Percentiles rank a stretch among this genome's conserved stretches.
Evolutionary conservation across 2,888 invertebrate species (phyloP).

Genomic region (Archaeoteleia sp.): DNA sequence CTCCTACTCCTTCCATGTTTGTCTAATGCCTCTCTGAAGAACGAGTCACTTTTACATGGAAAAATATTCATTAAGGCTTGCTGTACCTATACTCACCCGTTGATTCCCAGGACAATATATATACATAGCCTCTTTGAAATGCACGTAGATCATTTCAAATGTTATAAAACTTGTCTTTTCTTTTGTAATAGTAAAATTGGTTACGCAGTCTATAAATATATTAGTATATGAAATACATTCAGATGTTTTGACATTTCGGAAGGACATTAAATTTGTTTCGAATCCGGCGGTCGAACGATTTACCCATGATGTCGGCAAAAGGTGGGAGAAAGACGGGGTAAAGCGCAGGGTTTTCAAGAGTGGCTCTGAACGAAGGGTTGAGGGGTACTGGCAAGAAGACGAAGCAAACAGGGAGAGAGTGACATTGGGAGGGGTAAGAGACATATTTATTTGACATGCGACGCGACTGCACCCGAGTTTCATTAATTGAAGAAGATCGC

Average conservation of each 20-base stretch:
- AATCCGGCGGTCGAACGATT: too few species aligned
- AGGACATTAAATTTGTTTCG: too few species aligned
- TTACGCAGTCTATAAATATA: too few species aligned
- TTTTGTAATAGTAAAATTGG: too few species aligned
- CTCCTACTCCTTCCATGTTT: conserved; percentile 33
- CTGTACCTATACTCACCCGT: neutral
- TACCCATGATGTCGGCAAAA: neutral
- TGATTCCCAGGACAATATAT: neutral
- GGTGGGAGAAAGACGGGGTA: conserved; percentile 49
- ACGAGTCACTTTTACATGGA: conserved; percentile 42
- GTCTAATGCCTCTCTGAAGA: conserved; percentile 56
- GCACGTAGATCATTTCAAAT: too few species aligned
- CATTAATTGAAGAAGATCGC: conserved; percentile 75
- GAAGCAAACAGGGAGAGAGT: conserved; percentile 53
- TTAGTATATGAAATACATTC: too few species aligned
- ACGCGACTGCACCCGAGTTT: conserved; percentile 75
- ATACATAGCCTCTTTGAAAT: too few species aligned
- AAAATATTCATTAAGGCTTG: conserved; percentile 61
- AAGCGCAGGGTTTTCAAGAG: conserved; percentile 40
- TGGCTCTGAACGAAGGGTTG: conserved; percentile 52
- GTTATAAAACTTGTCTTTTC: too few species aligned
- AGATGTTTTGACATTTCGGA: too few species aligned
- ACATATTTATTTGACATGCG: conserved; percentile 76
- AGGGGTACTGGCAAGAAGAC: conserved; percentile 53
- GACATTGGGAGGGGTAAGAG: conserved; percentile 61